These are phyloP conservation scores for Artemisiospiza belli DNA, from an alignment of 2,113 vertebrate genomes.

Conservation along the genomic window DNA sequence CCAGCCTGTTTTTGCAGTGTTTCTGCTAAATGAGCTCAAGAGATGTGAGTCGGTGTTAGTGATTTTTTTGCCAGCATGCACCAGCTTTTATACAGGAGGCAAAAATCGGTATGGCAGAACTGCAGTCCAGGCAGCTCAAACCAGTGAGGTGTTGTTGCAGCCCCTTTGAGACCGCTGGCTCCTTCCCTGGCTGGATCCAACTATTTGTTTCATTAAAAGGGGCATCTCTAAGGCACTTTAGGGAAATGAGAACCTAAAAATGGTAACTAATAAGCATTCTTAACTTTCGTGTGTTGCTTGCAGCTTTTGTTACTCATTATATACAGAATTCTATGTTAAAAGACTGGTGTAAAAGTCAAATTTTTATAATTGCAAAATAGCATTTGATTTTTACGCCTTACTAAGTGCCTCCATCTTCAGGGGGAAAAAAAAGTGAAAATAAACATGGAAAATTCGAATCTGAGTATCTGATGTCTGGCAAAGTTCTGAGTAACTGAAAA, in stretches of 20 bases:
- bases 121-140: neutral
- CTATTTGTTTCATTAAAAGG: neutral
- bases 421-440: neutral
- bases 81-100: neutral
- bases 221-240: neutral
- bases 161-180: neutral
- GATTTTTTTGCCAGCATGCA: neutral
- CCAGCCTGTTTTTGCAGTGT: neutral
- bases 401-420: neutral
- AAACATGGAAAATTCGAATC: constrained; percentile 15
- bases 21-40: neutral
- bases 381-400: neutral
- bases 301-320: neutral
- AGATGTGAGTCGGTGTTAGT: neutral
- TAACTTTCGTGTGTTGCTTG: neutral
- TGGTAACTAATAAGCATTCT: neutral
- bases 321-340: neutral
- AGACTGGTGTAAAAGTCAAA: neutral
- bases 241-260: neutral
- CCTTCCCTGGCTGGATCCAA: neutral
- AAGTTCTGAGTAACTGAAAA: constrained; percentile 56
- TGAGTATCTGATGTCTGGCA: constrained; percentile 6
- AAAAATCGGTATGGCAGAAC: neutral
- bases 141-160: neutral
- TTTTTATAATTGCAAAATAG: neutral